Evolutionary conservation across 2,888 invertebrate species (phyloP).

Genomic region (Caenorhabditis panamensis): DNA sequence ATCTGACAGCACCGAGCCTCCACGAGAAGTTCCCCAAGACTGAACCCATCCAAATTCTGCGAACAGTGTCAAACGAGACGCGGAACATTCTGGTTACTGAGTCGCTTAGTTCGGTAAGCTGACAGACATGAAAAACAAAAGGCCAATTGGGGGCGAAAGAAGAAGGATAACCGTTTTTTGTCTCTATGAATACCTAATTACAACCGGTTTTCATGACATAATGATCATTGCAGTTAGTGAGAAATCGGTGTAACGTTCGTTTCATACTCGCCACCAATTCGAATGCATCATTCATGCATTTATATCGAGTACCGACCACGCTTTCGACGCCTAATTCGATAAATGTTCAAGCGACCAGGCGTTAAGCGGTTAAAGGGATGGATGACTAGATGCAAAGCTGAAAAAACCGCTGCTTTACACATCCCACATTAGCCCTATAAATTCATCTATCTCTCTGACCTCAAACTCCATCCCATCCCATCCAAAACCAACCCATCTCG

Average conservation of each 20-base stretch:
- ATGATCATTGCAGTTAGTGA: conserved; percentile 32
- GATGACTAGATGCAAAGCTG: not conserved
- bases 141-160: conserved; percentile 22
- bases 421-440: not conserved
- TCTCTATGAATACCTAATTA: conserved; percentile 39
- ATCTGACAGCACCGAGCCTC: conserved; percentile 64
- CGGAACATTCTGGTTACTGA: conserved; percentile 73
- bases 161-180: conserved; percentile 34
- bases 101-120: conserved; percentile 53
- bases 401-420: conserved; percentile 7
- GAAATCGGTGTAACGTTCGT: conserved; percentile 37
- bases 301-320: conserved; percentile 35
- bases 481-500: not conserved
- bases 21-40: conserved; percentile 57
- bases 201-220: conserved; percentile 44
- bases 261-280: conserved; percentile 23
- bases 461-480: conserved; percentile 1
- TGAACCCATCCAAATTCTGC: conserved; percentile 66
- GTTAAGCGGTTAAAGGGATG: conserved; percentile 22
- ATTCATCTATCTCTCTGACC: conserved; percentile 1
- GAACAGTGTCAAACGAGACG: conserved; percentile 60
- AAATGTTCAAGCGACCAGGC: conserved; percentile 49
- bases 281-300: conserved; percentile 47
- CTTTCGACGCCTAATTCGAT: conserved; percentile 45
- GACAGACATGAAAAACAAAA: conserved; percentile 23